Evolutionary conservation across 2,113 vertebrate genomes (phyloP), one percentile per base, ranked within the genome.

Genomic region (Coturnix japonica): DNA sequence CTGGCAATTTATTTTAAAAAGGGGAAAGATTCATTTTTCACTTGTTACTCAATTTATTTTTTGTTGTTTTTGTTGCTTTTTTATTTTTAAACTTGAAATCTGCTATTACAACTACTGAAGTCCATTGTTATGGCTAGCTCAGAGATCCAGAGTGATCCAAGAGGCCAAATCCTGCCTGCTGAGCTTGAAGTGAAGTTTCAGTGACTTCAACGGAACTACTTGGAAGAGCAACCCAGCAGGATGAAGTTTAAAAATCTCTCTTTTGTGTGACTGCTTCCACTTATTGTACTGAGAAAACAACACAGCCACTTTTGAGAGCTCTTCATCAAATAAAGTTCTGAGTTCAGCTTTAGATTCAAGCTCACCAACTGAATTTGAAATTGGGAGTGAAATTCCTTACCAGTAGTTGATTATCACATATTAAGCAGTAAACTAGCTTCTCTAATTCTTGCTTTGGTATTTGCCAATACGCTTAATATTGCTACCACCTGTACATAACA

Each of bases 1-100:
- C 43, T 75, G 80, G 72, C 39, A 81, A 81, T 91, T 97, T 96
- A 51, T 95, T 97, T 96, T 59, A 53, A 89, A 95, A 73, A 72
- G 22, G 7, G 21, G 46, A 91, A 95, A 91, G 63, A 91, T 65
- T 90, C 2, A 41, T 90, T 94, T 95, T 92, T 74, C 51, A 83
- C 70, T 85, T 60, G 44, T 80, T 93, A 81, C 75, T 91, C 74
- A 60, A 90, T 91, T 96, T 90, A 78, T 64, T 82, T 94, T 53
- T 49, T 49, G 47, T 25, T 49, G 71, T 91, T 97, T 96, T 94
- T 53, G 51, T 30, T 53, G 13, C 16, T 39, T 30, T 93, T 83
- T 47, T 22, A 22, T 47, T 47, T 47, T 47, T 7, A 9, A 49
- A 89, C 73, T 64, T 74, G 89, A 90, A 93, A 89, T 92, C 41